A percentile compares a stretch with the other conserved stretches of the same genome.
Conservation (phyloP, 2,888 invertebrate genomes). For the Yponomeuta sedellus region DNA sequence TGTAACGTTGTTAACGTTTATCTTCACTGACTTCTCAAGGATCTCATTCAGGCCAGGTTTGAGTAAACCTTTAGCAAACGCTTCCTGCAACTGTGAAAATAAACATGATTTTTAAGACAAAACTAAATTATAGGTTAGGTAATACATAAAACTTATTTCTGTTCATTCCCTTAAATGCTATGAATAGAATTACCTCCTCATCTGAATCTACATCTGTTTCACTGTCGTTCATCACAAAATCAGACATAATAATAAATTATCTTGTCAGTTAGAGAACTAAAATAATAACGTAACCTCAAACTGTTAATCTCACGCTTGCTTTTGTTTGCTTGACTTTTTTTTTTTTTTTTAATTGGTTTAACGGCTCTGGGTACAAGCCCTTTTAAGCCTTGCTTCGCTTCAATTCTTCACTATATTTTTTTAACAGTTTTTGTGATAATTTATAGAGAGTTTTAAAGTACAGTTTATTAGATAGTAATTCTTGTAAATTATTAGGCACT, state of each 20-base stretch:
- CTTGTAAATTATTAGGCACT: too few species aligned
- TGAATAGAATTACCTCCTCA: constrained; percentile 63
- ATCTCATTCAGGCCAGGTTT: constrained; percentile 90
- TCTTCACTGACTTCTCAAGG: constrained; percentile 74
- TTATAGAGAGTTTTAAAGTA: too few species aligned
- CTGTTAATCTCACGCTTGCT: not conserved
- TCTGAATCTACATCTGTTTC: constrained; percentile 76
- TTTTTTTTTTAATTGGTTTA: too few species aligned
- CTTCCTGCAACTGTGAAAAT: constrained; percentile 87
- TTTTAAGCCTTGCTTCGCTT: too few species aligned
- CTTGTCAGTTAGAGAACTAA: constrained; percentile 14
- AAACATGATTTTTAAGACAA: constrained; percentile 21
- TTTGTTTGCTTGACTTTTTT: not conserved
- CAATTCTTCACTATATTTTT: too few species aligned
- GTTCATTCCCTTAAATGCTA: not conserved
- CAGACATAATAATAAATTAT: constrained; percentile 40
- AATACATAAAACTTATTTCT: not conserved
- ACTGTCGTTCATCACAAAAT: constrained; percentile 63
- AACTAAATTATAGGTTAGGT: constrained; percentile 18
- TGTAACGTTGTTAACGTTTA: constrained; percentile 82
- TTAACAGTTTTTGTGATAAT: too few species aligned
- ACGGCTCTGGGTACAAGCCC: too few species aligned
- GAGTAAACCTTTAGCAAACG: constrained; percentile 88
- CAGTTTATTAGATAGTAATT: too few species aligned
- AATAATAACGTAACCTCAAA: not conserved